phyloP scores from a whole-genome alignment of 1,140 invertebrate species.

The Penaeus japonicus region DNA sequence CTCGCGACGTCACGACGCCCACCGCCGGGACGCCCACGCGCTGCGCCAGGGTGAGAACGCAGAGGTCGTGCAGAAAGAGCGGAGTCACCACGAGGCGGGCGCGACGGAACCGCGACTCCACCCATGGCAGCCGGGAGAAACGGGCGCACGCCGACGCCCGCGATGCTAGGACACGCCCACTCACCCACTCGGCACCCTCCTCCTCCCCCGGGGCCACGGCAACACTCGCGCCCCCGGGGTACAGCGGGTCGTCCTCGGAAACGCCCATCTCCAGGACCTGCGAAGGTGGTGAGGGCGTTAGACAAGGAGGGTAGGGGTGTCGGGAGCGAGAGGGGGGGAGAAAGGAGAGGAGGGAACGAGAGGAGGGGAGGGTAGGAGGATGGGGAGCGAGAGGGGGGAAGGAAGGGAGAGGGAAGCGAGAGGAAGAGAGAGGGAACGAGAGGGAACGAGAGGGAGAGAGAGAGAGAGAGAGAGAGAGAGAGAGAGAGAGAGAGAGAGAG shows the following conservation, averaged over 20 bases:
- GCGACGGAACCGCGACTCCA: background rate
- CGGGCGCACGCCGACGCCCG: constrained; percentile 15
- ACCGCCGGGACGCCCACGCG: constrained; percentile 16
- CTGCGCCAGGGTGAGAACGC: constrained; percentile 3
- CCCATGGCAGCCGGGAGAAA: background rate
- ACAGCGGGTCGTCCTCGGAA: constrained; percentile 20
- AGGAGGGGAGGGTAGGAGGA: too few relatives aligned
- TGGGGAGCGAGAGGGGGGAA: too few relatives aligned
- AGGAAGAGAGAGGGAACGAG: too few relatives aligned
- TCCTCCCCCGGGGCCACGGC: constrained; percentile 32
- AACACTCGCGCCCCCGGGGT: background rate
- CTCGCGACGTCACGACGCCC: constrained; percentile 32
- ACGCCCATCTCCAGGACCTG: constrained; percentile 8
- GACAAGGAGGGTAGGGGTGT: background rate
- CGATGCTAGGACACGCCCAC: constrained; percentile 15
- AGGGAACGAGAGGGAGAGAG: too few relatives aligned
- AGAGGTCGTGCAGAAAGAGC: constrained; percentile 45
- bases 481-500: too few relatives aligned
- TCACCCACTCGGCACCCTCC: constrained; percentile 24
- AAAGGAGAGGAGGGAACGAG: too few relatives aligned
- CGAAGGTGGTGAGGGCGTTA: background rate
- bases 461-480: too few relatives aligned
- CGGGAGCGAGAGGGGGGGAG: background rate
- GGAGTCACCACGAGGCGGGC: constrained; percentile 3
- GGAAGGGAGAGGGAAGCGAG: too few relatives aligned